phyloP scores from a whole-genome alignment of 2,113 vertebrate genomes.

The Sinocyclocheilus maitianheensis region DNA sequence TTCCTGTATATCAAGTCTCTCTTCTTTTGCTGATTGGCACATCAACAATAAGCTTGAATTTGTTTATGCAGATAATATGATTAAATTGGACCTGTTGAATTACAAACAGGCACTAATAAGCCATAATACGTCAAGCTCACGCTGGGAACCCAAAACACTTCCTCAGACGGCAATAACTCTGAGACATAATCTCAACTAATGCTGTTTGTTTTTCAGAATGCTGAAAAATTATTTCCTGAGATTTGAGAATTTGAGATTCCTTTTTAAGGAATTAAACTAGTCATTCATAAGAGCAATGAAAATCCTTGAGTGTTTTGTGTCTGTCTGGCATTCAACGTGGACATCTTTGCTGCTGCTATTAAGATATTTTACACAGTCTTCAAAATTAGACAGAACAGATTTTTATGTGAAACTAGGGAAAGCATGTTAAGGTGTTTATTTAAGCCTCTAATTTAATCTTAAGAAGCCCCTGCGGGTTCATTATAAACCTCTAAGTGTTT shows the following conservation, averaged over 20 bases:
- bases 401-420: not conserved
- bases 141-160: not conserved
- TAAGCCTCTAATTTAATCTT: not conserved
- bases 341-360: not conserved
- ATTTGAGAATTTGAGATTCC: not conserved
- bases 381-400: not conserved
- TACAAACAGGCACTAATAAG: conserved; percentile 5
- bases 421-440: not conserved
- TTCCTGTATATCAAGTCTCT: not conserved
- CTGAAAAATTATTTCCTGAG: not conserved
- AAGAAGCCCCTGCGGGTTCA: not conserved
- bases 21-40: not conserved
- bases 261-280: not conserved
- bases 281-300: not conserved
- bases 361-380: not conserved
- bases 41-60: not conserved
- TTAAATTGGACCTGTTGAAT: conserved; percentile 23
- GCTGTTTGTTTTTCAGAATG: not conserved
- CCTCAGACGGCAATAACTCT: not conserved
- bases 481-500: not conserved
- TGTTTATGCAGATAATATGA: not conserved
- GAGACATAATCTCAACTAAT: not conserved
- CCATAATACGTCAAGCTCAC: not conserved
- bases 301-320: not conserved
- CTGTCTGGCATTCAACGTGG: not conserved